Percentiles rank a stretch among this genome's conserved stretches.
Conservation (phyloP, 2,888 invertebrate species). For the Carterocephalus palaemon region DNA sequence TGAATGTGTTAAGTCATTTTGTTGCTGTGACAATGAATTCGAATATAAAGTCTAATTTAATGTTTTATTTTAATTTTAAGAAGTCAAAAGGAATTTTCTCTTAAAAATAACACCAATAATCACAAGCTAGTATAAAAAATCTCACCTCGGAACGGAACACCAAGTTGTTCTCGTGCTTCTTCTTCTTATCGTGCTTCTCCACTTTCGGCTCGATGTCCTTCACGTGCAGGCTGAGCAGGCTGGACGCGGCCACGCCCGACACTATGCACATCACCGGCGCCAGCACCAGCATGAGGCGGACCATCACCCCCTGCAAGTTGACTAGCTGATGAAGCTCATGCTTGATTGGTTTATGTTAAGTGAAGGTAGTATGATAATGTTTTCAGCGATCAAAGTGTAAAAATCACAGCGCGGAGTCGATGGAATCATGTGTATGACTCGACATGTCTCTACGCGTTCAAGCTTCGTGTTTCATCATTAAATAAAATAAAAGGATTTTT, state of each 20-base stretch:
- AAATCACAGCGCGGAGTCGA: constrained; percentile 70
- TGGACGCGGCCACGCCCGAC: constrained; percentile 96
- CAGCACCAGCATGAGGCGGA: constrained; percentile 97
- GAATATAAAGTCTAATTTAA: no score
- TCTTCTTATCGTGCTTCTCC: constrained; percentile 82
- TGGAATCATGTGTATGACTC: constrained; percentile 48
- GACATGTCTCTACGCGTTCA: constrained; percentile 64
- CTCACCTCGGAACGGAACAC: constrained; percentile 88
- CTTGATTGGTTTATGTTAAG: constrained; percentile 22
- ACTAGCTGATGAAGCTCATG: constrained; percentile 24
- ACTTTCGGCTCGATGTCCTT: constrained; percentile 85
- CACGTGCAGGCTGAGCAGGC: constrained; percentile 90
- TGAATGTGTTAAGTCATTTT: no score
- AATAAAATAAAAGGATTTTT: not conserved
- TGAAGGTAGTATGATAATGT: not conserved
- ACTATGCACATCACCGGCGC: constrained; percentile 99
- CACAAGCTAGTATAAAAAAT: no score
- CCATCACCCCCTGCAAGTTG: constrained; percentile 94
- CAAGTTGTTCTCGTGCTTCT: constrained; percentile 85
- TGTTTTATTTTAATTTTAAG: no score
- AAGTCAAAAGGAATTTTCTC: no score
- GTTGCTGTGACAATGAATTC: no score
- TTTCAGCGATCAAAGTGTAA: constrained; percentile 83
- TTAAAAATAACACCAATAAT: no score
- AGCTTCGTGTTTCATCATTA: constrained; percentile 63